Base-by-base conservation (phyloP, 2,797 vertebrate species). In the Myotis pilosus region DNA sequence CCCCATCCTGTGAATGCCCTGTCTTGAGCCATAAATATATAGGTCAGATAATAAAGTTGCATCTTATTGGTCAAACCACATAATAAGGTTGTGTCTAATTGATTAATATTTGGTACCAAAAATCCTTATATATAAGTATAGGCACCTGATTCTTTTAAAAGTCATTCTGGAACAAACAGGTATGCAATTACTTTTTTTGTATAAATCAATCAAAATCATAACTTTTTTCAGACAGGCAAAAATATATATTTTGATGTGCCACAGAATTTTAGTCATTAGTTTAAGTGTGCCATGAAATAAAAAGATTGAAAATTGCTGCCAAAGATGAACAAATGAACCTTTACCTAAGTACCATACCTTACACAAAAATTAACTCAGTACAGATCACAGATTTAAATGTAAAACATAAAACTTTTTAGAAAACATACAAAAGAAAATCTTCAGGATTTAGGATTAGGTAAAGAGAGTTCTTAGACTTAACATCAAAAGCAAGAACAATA, bases 401-500 rank as follows among this genome's bases (percentile, higher is more conserved):
- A 90, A 94, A 75, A 90, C 28, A 90, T 17, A 80, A 72, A 82
- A 75, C 72, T 49, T 36, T n/a, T 87, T 22, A 88, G 19, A 38
- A 28, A 71, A 84, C 33, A 41, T 1, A 68, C 3, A 57, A 30
- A 49, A 92, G 47, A 68, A 93, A 60, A 71, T 13, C 55, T 74
- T 88, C 25, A 82, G 36, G 33, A 85, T 47, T 91, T 47, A 88
- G 38, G 25, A 64, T 2, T 33, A 84, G 2, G 20, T 38, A 88
- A 87, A 82, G 49, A 51, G 71, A 64, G 8, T 75, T 81, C 47
- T 91, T 44, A 79, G 55, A 92, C n/a, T 13, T 92, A 81, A 92
- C 28, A 60, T 13, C n/a, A 64, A 89, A 93, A 84, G 19, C 38
- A 68, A 87, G 30, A 68, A 12, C 13, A 72, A 62, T n/a, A 53